Evolutionary conservation across 2,797 vertebrate species (phyloP), one percentile per base, ranked within the genome.

Genomic region (Eulemur albifrons): DNA sequence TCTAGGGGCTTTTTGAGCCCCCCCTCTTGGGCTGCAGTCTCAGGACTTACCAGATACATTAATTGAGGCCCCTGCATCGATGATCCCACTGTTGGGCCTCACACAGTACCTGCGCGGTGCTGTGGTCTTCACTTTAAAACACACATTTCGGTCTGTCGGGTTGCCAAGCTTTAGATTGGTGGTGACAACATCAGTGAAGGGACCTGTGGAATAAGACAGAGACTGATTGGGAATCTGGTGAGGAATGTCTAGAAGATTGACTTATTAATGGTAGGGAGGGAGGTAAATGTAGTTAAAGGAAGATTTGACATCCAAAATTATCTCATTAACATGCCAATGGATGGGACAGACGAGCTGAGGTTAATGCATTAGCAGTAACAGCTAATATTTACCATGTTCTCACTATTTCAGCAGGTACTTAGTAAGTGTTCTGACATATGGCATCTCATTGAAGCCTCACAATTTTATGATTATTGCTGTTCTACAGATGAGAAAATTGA

Each of bases 41-140:
- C 59, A 57, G 38, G 32, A 97, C 99, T 99, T 99, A 99, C 99
- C 99, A 94, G 99, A 99, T 73, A 99, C 99, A 96, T 99, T 99
- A 98, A 99, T 97, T 93, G 99, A 99, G 97, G 99, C 98, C 94
- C 99, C 99, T 18, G 99, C 98, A 52, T 99, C 99, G 6, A 99
- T 99, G 98, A 99, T 98, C 96, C 99, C 99, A 80, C 99, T 99
- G 99, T 99, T 99, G 59, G 99, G 99, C 97, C 99, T 99, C 97
- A 99, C 99, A 75, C 99, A 99, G 98, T 99, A 99, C 98, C 99
- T 99, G 82, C 99, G 99, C 1, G 99, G 99, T 0, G 99, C 99
- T 0, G 99, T 99, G 57, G 99, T 99, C 99, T 99, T 99, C 97
- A 99, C 99, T 99, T 99, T 99, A 98, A 99, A 99, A 97, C 99